phyloP scores from a whole-genome alignment of 1,140 invertebrate species.

The Megalonaias nervosa region DNA sequence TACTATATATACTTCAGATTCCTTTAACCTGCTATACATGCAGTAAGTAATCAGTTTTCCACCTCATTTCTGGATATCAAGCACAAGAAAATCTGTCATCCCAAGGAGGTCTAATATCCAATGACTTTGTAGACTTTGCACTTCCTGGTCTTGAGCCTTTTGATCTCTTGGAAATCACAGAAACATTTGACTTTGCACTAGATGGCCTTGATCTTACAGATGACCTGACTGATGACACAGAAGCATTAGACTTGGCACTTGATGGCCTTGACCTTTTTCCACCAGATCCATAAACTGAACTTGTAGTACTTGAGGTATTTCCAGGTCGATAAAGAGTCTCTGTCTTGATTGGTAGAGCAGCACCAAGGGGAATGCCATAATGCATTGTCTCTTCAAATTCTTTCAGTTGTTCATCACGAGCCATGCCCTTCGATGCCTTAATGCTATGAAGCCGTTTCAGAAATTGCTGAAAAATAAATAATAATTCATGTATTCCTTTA shows the following conservation, averaged over 20 bases:
- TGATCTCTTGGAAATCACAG: slow-evolving; percentile 12
- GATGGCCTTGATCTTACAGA: slow-evolving; percentile 30
- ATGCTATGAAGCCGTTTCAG: slow-evolving; percentile 62
- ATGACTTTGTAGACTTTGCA: slow-evolving; percentile 2
- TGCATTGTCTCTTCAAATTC: slow-evolving; percentile 49
- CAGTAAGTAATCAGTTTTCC: too few relatives aligned
- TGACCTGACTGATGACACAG: slow-evolving; percentile 9
- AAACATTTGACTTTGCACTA: slow-evolving; percentile 20
- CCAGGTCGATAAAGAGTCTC: slow-evolving; percentile 7
- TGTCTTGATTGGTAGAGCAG: slow-evolving; percentile 13
- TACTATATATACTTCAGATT: too few relatives aligned
- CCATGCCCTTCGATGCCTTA: slow-evolving; percentile 51
- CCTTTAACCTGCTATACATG: too few relatives aligned
- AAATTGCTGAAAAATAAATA: slow-evolving; percentile 54
- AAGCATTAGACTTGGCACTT: slow-evolving; percentile 35
- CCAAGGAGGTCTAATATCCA: slow-evolving; percentile 24
- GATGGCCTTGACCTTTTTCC: slow-evolving; percentile 28
- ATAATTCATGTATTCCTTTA: neutral
- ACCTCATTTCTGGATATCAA: slow-evolving; percentile 1
- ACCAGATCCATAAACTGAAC: neutral
- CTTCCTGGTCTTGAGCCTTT: neutral
- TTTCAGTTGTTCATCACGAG: slow-evolving; percentile 45
- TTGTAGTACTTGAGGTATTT: too few relatives aligned
- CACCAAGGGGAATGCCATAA: slow-evolving; percentile 50
- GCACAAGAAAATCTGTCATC: slow-evolving; percentile 27